Evolutionary conservation across 2,888 invertebrate genomes (phyloP), one percentile per base, ranked within the genome.

Genomic region (Ecliptopera silaceata): DNA sequence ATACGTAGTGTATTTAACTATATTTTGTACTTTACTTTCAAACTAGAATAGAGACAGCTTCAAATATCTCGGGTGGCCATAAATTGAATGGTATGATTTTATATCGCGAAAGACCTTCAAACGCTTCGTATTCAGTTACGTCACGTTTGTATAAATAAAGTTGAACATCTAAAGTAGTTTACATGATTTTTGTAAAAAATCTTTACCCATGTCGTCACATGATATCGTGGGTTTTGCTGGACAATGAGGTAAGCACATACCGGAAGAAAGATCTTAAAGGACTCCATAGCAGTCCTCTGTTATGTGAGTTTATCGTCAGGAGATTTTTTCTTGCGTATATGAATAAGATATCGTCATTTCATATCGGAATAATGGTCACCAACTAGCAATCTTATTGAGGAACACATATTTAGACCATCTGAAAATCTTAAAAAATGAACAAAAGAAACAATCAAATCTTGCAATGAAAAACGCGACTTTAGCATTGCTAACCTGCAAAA

Each of bases 31-130:
- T n/a, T n/a, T 8, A 17, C 17, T 29, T 15, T 43, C 26, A 51
- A 31, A 45, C 15, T 44, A 39, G 6, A 36, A 42, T 41, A 41
- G 38, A 51, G 22, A 11, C 31, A 53, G 22, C 34, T 38, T 42
- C 39, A 41, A 47, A 42, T 26, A 51, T 41, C 29, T 51, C 32
- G 42, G 56, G 56, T 55, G 51, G 56, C 42, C 54, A 63, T 56
- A 59, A 48, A 49, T 54, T 51, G 43, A 47, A 20, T 48, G 45
- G 20, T 46, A 55, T 47, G 47, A 56, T 44, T 58, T 60, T 64
- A 59, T 59, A 52, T 43, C 31, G 45, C 20, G 13, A 13, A 46
- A 61, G 59, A 55, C 61, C 64, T 64, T 59, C 56, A 56, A 18
- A 38, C 45, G 38, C 18, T 51, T 49, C 41, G 50, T 43, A 31